Evolutionary conservation across 2,888 invertebrate genomes (phyloP).

Genomic region (Rhagonycha fulva): DNA sequence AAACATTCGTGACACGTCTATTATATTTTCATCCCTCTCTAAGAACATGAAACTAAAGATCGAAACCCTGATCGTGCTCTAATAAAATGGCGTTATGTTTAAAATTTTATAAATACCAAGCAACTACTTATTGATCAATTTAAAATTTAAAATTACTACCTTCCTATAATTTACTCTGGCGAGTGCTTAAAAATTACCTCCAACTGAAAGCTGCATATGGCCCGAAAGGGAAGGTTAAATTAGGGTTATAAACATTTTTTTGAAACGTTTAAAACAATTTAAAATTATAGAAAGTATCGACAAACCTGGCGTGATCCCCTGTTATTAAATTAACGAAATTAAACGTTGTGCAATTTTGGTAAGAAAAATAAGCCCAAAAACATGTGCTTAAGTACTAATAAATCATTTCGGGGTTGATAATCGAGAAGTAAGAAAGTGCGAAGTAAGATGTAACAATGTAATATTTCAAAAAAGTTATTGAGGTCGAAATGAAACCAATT

Average conservation of each 20-base stretch:
- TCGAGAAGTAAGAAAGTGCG: background rate
- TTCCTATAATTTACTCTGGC: background rate
- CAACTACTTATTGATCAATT: background rate
- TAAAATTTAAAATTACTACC: background rate
- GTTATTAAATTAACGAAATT: background rate
- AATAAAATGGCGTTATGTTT: background rate
- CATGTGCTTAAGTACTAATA: background rate
- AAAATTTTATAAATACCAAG: background rate
- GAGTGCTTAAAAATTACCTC: background rate
- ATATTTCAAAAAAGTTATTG: background rate
- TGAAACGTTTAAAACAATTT: background rate
- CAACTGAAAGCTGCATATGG: background rate
- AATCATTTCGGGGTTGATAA: background rate
- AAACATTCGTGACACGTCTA: background rate
- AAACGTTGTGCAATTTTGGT: background rate
- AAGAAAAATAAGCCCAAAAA: background rate
- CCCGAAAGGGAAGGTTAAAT: background rate
- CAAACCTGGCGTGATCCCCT: background rate
- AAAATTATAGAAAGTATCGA: background rate
- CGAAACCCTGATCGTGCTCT: background rate
- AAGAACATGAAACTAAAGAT: background rate
- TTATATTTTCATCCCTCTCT: background rate
- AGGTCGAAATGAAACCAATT: background rate
- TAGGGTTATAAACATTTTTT: background rate
- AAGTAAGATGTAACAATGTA: background rate